Base-by-base conservation (phyloP, 2,888 invertebrate species). In the Gibbula magus region DNA sequence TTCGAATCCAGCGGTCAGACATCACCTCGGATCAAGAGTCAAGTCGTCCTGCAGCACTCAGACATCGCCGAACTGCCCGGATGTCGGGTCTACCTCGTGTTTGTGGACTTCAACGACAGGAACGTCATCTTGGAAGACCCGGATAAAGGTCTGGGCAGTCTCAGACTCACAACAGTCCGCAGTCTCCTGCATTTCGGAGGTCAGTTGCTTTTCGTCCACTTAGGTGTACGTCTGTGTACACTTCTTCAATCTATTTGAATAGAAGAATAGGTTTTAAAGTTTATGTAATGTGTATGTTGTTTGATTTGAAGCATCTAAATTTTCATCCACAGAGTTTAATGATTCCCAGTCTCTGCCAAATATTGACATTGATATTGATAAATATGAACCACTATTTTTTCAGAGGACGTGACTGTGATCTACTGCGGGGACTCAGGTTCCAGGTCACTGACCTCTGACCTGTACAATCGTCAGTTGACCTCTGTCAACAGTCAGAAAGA, bases 81-180 rank as follows among this genome's bases (percentile, higher is more conserved):
- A 8, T 70, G 16, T 18, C 78, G 45, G 51, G 61, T 81, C 1
- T 70, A 70, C 56, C 35, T 83, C 56, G 78, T 83, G 5, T 83
- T 75, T 56, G 81, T 83, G 3, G 83, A 83, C 35, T 78, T 70
- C 56, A 82, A 83, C 20, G 81, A 81, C 25, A 53, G 77, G 39
- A 76, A 82, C 75, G 75, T 82, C 8, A 83, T 83, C 25, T 66
- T 83, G 18, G 83, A 83, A 56, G 75, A 81, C 20, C 83, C 83
- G 22, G 77, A 73, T 0, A 18, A 75, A 20, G 78, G 80, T 7
- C 67, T 73, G 2, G 82, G 80, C 2, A 81, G 82, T 61, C 51
- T 83, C 20, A 78, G 78, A 51, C 39, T 78, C 51, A 53, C 61
- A 16, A 82, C 82, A 10, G 82, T 82, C 16, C 70, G 77, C 29